Conservation (phyloP, 2,888 invertebrate genomes). For the Lypha dubia region DNA sequence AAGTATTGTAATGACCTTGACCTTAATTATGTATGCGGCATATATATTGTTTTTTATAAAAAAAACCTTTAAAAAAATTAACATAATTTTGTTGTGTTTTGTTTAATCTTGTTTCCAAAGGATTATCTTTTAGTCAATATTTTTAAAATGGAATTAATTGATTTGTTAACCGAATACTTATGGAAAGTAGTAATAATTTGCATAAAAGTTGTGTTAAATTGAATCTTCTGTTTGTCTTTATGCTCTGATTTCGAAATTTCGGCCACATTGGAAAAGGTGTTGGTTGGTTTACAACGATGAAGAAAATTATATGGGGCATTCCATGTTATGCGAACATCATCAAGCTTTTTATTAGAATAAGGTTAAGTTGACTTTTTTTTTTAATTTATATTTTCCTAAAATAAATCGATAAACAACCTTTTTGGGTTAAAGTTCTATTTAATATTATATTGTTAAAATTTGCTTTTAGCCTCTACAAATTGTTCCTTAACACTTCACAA, state of each 20-base stretch:
- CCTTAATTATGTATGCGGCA: slow-evolving; percentile 66
- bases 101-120: slow-evolving; percentile 44
- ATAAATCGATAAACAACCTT: no score
- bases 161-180: slow-evolving; percentile 1
- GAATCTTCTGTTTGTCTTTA: neutral
- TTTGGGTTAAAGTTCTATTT: neutral
- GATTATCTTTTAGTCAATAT: slow-evolving; percentile 8
- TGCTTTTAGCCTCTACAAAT: neutral
- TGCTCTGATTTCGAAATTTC: neutral
- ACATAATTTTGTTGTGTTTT: slow-evolving; percentile 40
- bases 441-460: neutral
- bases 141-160: neutral
- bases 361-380: no score
- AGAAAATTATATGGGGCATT: neutral
- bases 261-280: neutral
- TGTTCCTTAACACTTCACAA: neutral
- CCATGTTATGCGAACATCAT: neutral
- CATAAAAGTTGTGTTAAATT: neutral
- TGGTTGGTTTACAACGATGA: neutral
- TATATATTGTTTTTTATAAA: neutral
- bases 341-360: no score
- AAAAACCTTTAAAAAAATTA: slow-evolving; percentile 36
- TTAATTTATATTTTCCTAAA: no score
- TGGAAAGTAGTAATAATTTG: neutral
- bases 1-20: slow-evolving; percentile 68